phyloP scores from a whole-genome alignment of 2,888 invertebrate genomes.

The Stomorhina lunata region DNA sequence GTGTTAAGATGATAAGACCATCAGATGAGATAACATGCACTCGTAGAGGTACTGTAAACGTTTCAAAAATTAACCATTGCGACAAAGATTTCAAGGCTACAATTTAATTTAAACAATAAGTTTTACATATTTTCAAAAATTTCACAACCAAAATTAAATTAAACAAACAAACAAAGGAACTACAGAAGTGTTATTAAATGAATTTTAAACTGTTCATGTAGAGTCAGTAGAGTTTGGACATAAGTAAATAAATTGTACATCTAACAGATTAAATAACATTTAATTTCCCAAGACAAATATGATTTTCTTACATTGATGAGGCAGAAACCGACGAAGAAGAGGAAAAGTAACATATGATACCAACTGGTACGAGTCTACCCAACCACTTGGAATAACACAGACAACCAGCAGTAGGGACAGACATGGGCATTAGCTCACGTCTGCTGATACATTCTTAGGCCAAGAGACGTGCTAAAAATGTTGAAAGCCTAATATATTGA shows the following conservation, averaged over 20 bases:
- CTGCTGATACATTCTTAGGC: not conserved
- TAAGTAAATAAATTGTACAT: conserved; percentile 4
- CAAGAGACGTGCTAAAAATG: conserved; percentile 54
- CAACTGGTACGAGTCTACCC: conserved; percentile 8
- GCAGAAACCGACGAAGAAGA: not conserved
- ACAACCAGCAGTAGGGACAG: not conserved
- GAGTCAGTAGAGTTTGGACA: too few species aligned
- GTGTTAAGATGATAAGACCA: too few species aligned
- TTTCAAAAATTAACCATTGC: too few species aligned
- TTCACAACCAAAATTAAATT: not conserved
- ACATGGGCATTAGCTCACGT: too few species aligned
- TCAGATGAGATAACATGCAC: too few species aligned
- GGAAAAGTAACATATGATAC: not conserved
- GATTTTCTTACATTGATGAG: conserved; percentile 41
- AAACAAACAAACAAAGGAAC: not conserved
- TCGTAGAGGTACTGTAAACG: too few species aligned
- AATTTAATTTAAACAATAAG: too few species aligned
- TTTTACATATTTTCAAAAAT: too few species aligned
- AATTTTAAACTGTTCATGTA: not conserved
- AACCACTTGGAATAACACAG: not conserved
- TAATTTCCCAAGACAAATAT: conserved; percentile 54
- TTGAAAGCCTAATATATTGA: conserved; percentile 57
- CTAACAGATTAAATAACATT: conserved; percentile 58
- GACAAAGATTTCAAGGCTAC: too few species aligned
- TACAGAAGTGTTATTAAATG: not conserved